Percentiles rank a stretch among this genome's conserved stretches.
Conservation (phyloP, 2,797 vertebrate genomes). For the Hemibagrus guttatus region DNA sequence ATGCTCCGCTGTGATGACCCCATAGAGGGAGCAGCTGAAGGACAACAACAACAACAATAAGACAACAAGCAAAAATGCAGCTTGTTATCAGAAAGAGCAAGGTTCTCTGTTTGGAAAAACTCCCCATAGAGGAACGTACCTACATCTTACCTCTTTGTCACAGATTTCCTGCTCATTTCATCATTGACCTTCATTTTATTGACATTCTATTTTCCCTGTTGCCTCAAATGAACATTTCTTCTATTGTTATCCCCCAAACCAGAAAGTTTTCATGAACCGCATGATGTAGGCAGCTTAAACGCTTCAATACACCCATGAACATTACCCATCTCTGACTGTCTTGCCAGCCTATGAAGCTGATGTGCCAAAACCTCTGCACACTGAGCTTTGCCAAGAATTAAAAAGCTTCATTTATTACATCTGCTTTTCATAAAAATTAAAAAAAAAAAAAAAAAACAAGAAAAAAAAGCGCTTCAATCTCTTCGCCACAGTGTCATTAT, state of each 20-base stretch:
- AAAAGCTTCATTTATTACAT: constrained; percentile 49
- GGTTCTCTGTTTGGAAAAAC: neutral
- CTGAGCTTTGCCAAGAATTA: constrained; percentile 42
- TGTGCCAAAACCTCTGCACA: constrained; percentile 1
- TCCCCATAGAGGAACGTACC: too few species aligned
- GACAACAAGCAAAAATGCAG: neutral
- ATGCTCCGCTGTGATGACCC: too few species aligned
- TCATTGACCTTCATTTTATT: neutral
- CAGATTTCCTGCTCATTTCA: neutral
- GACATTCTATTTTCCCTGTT: neutral
- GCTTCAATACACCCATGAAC: neutral
- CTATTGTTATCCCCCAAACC: neutral
- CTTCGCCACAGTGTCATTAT: constrained; percentile 64
- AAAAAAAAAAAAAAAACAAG: too few species aligned
- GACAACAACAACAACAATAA: too few species aligned
- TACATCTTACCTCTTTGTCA: too few species aligned
- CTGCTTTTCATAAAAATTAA: constrained; percentile 45
- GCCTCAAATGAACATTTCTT: neutral
- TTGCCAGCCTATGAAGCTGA: neutral
- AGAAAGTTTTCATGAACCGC: neutral
- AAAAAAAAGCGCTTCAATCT: constrained; percentile 50
- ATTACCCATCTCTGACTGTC: neutral
- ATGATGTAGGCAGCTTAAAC: neutral
- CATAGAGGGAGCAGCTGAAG: too few species aligned
- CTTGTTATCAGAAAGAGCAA: neutral